phyloP scores from a whole-genome alignment of 2,797 vertebrate genomes.

The Dromococcyx pavoninus region DNA sequence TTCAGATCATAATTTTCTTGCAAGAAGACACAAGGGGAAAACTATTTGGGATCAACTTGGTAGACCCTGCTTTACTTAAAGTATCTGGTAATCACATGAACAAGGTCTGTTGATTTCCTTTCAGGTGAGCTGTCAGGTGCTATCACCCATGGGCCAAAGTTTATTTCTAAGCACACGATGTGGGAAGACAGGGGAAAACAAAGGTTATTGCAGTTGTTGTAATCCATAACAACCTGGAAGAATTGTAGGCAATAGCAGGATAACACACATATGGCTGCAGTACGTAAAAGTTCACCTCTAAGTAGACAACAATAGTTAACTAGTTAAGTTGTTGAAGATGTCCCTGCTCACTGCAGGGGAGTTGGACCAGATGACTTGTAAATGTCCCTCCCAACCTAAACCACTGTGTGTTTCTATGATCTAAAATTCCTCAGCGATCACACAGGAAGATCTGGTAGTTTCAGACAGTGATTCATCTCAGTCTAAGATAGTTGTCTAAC shows the following conservation, averaged over 20 bases:
- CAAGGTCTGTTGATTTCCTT: not conserved
- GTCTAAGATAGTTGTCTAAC: not conserved
- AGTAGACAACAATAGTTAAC: not conserved
- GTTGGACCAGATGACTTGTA: too few relatives aligned
- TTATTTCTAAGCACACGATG: not conserved
- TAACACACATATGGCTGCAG: not conserved
- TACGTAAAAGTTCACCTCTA: not conserved
- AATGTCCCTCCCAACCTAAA: too few relatives aligned
- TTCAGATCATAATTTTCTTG: not conserved
- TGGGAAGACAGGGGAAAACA: not conserved
- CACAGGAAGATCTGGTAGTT: not conserved
- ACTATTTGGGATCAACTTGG: not conserved
- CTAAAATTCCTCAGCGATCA: not conserved
- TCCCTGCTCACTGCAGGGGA: too few relatives aligned
- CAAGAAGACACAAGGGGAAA: not conserved
- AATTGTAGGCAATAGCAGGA: not conserved
- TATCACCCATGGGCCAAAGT: not conserved
- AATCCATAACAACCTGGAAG: not conserved
- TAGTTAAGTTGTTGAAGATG: not conserved
- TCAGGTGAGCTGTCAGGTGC: not conserved
- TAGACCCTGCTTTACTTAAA: too few relatives aligned
- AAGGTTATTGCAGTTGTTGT: not conserved
- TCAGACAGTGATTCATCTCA: conserved; percentile 5
- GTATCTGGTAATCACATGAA: not conserved
- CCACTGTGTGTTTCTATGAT: too few relatives aligned